A percentile compares a stretch with the other conserved stretches of the same genome.
Conservation (phyloP, 1,140 invertebrate species). For the Delia radicum region DNA sequence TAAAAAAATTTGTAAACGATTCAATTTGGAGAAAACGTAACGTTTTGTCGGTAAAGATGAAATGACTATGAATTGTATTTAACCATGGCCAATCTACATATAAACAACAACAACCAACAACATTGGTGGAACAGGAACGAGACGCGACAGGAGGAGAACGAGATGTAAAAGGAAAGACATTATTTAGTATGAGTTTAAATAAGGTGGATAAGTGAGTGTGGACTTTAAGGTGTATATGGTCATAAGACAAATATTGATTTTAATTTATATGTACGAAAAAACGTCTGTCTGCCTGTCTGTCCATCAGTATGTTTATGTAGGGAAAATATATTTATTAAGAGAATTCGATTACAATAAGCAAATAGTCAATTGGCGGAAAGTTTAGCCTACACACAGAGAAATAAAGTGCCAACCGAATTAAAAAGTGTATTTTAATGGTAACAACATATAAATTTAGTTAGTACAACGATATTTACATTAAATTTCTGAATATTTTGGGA, state of each 20-base stretch:
- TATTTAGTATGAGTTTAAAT: not conserved
- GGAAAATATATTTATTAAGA: not conserved
- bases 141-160: not conserved
- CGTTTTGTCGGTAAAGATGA: not conserved
- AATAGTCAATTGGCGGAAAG: not conserved
- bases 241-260: not conserved
- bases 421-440: too few species aligned
- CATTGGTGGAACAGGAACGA: not conserved
- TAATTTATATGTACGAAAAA: not conserved
- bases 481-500: too few species aligned
- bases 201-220: not conserved
- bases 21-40: conserved; percentile 1
- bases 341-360: not conserved
- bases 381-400: too few species aligned
- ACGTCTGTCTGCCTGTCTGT: not conserved
- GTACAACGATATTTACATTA: too few species aligned
- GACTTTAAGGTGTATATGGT: not conserved
- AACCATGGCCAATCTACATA: not conserved
- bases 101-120: not conserved
- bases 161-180: not conserved
- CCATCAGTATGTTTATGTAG: not conserved
- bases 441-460: too few species aligned
- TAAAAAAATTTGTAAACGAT: conserved; percentile 2
- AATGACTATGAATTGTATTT: not conserved
- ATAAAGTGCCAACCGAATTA: too few species aligned